Percentiles rank a stretch among this genome's conserved stretches.
phyloP scores from a whole-genome alignment of 2,888 invertebrate genomes.

The Alentia gelatinosa region DNA sequence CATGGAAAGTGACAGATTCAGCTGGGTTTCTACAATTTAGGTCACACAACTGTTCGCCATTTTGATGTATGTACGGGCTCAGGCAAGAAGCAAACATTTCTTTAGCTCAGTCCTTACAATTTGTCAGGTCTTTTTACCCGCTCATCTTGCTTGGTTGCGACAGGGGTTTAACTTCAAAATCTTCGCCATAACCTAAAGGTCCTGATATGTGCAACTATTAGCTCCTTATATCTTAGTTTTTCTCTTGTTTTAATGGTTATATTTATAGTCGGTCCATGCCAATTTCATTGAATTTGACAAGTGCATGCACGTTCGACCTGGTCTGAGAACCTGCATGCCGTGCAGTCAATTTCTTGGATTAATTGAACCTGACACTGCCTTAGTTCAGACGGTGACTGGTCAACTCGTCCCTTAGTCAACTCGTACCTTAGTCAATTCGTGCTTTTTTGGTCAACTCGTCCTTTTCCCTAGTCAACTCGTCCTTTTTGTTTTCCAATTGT shows the following conservation, averaged over 20 bases:
- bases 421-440: too few relatives aligned
- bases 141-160: not conserved
- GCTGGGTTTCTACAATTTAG: not conserved
- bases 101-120: not conserved
- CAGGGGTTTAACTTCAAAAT: not conserved
- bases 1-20: not conserved
- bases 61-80: not conserved
- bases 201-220: not conserved
- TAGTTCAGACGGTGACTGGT: too few relatives aligned
- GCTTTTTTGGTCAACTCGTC: too few relatives aligned
- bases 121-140: not conserved
- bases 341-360: too few relatives aligned
- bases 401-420: too few relatives aligned
- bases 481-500: too few relatives aligned
- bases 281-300: not conserved
- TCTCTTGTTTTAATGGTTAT: not conserved
- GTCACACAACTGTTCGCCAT: not conserved
- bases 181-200: not conserved
- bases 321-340: too few relatives aligned
- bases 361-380: too few relatives aligned
- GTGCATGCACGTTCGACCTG: too few relatives aligned
- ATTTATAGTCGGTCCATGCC: not conserved
- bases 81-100: conserved; percentile 1
- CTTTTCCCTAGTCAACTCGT: too few relatives aligned
- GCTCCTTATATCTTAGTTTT: not conserved